Conservation (phyloP, 2,113 vertebrate species). For the Nycticebus coucang region DNA sequence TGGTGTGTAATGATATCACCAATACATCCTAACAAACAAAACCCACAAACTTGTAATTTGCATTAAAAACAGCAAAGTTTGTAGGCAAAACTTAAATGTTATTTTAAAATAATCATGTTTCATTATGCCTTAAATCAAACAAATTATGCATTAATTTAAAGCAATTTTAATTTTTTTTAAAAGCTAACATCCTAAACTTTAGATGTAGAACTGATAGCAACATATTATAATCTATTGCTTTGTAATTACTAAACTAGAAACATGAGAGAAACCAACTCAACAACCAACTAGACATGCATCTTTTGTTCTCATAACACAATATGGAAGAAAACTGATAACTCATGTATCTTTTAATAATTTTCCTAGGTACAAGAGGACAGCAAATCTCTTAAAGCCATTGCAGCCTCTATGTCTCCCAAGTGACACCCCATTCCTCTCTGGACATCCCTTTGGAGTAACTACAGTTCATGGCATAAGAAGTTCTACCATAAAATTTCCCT, state of each 20-base stretch:
- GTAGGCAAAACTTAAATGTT: neutral
- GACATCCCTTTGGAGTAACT: neutral
- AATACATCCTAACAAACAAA: conserved; percentile 18
- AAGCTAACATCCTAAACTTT: conserved; percentile 42
- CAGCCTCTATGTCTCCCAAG: neutral
- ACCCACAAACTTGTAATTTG: neutral
- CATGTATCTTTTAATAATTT: neutral
- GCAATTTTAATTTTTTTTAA: neutral
- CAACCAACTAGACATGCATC: neutral
- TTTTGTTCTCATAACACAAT: neutral
- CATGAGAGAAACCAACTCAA: neutral
- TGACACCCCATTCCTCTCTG: neutral
- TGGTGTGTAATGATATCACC: neutral
- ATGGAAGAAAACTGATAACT: neutral
- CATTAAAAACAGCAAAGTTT: conserved; percentile 25
- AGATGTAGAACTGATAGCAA: neutral
- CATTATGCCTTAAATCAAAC: conserved; percentile 41
- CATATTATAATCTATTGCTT: neutral
- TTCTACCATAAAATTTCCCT: neutral
- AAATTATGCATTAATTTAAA: conserved; percentile 30
- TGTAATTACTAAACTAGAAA: conserved; percentile 20
- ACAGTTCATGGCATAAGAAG: neutral
- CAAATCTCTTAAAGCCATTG: neutral
- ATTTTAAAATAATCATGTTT: conserved; percentile 50
- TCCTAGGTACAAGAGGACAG: neutral